phyloP scores from a whole-genome alignment of 2,888 invertebrate genomes.

The Anarsia innoxiella region DNA sequence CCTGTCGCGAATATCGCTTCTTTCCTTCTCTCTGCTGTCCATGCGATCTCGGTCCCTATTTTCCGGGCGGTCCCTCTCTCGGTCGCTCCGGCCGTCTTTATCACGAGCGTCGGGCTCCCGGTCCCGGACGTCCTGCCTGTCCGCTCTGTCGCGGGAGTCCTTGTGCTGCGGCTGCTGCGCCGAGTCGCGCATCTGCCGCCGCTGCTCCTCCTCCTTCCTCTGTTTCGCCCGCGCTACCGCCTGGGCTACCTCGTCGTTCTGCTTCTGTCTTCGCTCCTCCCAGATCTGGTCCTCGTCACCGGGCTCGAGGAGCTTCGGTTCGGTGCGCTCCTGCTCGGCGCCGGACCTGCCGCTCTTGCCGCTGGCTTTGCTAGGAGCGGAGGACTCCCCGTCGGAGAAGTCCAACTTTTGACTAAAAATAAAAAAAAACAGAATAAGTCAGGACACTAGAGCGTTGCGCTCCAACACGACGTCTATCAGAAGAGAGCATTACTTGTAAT shows the following conservation, averaged over 20 bases:
- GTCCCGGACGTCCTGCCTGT: slow-evolving; percentile 33
- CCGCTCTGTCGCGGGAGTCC: slow-evolving; percentile 42
- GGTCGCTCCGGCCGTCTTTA: slow-evolving; percentile 37
- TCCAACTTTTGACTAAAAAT: slow-evolving; percentile 87
- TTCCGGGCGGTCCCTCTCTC: slow-evolving; percentile 20
- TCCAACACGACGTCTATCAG: too few species aligned
- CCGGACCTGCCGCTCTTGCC: slow-evolving; percentile 46
- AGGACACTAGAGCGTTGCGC: not conserved
- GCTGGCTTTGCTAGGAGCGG: slow-evolving; percentile 46
- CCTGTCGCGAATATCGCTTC: slow-evolving; percentile 24
- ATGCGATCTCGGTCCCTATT: slow-evolving; percentile 35
- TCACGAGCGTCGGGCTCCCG: slow-evolving; percentile 51
- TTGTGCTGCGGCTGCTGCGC: slow-evolving; percentile 35
- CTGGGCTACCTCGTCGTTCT: slow-evolving; percentile 82
- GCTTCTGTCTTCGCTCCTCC: slow-evolving; percentile 81
- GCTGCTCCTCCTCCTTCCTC: slow-evolving; percentile 92
- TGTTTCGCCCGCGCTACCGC: slow-evolving; percentile 89
- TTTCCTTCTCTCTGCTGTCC: slow-evolving; percentile 39
- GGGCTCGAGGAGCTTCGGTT: slow-evolving; percentile 49
- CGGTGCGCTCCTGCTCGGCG: slow-evolving; percentile 54
- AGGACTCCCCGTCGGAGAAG: slow-evolving; percentile 92
- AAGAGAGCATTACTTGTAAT: slow-evolving; percentile 82
- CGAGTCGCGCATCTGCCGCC: slow-evolving; percentile 72
- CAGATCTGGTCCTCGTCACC: slow-evolving; percentile 75
- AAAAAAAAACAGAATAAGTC: slow-evolving; percentile 16